Evolutionary conservation across 2,113 vertebrate genomes (phyloP).

Genomic region (Bubo blakistoni): DNA sequence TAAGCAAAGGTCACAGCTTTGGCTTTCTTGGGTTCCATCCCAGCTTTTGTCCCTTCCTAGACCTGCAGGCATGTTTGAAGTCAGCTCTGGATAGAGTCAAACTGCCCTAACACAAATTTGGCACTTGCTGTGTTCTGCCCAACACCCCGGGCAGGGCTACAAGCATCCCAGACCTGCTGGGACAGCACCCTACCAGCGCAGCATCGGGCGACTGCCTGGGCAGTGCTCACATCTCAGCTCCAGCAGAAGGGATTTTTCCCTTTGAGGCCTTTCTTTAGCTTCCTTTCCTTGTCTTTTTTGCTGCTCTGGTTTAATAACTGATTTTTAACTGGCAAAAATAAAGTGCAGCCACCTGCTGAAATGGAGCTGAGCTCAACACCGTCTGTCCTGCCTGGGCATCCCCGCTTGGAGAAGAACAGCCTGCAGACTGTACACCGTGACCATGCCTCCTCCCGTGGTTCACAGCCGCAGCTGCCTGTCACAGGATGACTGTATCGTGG

Average conservation of each 20-base stretch:
- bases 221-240: neutral
- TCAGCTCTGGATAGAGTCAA: neutral
- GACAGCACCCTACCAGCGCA: neutral
- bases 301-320: neutral
- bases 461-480: neutral
- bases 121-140: neutral
- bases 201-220: neutral
- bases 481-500: neutral
- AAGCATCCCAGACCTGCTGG: neutral
- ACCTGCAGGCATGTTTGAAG: rapidly evolving
- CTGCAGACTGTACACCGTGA: rapidly evolving
- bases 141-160: neutral
- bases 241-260: neutral
- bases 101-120: neutral
- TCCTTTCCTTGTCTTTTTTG: neutral
- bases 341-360: neutral
- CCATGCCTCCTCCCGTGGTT: neutral
- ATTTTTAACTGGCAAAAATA: neutral
- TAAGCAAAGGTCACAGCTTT: neutral
- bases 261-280: rapidly evolving
- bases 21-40: neutral
- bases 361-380: neutral
- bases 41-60: neutral
- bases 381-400: neutral
- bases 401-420: neutral